A percentile compares a stretch with the other conserved stretches of the same genome.
Conservation (phyloP, 2,888 invertebrate species). For the Limenitis camilla region DNA sequence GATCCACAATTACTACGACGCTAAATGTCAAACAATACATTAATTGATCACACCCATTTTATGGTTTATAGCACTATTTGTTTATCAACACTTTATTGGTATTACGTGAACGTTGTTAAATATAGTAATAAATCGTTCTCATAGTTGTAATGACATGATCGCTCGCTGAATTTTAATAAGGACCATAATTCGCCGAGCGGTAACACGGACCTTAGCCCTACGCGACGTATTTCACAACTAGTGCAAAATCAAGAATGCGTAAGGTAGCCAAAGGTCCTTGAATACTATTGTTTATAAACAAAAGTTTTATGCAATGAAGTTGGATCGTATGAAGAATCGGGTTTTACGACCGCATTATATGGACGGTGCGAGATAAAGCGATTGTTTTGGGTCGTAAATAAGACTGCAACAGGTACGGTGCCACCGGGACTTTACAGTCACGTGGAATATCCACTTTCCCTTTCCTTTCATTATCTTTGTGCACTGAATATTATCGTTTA, state of each 20-base stretch:
- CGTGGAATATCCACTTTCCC: constrained; percentile 60
- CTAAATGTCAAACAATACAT: constrained; percentile 12
- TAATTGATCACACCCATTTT: constrained; percentile 1
- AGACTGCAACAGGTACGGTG: constrained; percentile 72
- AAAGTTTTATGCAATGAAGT: constrained; percentile 68
- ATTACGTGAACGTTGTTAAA: constrained; percentile 21
- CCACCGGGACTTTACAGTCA: constrained; percentile 66
- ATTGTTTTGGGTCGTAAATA: constrained; percentile 74
- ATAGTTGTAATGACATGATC: constrained; percentile 32
- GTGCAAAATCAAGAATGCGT: constrained; percentile 30
- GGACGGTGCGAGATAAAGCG: constrained; percentile 69
- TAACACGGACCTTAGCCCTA: constrained; percentile 37
- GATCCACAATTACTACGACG: constrained; percentile 2
- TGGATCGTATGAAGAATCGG: constrained; percentile 54
- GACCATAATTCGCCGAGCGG: constrained; percentile 14
- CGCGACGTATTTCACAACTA: constrained; percentile 48
- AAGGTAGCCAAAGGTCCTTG: constrained; percentile 58
- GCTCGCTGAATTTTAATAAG: constrained; percentile 48
- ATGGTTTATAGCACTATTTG: constrained; percentile 1
- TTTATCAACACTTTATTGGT: constrained; percentile 8
- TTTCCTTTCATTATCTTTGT: constrained; percentile 61
- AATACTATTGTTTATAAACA: constrained; percentile 72
- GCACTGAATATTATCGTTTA: constrained; percentile 33
- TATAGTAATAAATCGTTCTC: constrained; percentile 36
- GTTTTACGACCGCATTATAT: constrained; percentile 69